Conservation (phyloP, 1,140 invertebrate species). For the Calosoma granatense region DNA sequence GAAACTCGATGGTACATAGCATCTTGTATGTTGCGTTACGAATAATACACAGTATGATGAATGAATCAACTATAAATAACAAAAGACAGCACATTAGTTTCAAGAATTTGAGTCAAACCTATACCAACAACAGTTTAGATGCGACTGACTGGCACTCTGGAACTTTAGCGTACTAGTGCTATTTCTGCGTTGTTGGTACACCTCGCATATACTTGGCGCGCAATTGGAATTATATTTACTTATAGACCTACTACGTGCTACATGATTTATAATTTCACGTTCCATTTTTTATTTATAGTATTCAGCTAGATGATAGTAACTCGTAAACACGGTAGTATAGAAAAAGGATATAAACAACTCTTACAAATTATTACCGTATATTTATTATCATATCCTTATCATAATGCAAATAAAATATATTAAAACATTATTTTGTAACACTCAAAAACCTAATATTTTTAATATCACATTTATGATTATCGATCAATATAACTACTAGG, state of each 20-base stretch:
- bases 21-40: background rate
- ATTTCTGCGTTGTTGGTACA: background rate
- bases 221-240: background rate
- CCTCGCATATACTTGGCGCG: background rate
- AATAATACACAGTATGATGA: background rate
- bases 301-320: too few relatives aligned
- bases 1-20: background rate
- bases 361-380: background rate
- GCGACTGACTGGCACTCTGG: background rate
- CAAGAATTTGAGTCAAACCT: background rate
- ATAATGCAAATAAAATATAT: slow-evolving; percentile 5
- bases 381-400: background rate
- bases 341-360: too few relatives aligned
- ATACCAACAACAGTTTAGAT: background rate
- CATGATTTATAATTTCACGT: too few relatives aligned
- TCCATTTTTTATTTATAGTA: too few relatives aligned
- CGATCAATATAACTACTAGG: slow-evolving; percentile 7
- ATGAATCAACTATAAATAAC: background rate
- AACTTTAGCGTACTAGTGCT: background rate
- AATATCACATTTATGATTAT: slow-evolving; percentile 8
- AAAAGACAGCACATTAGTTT: background rate
- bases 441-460: background rate
- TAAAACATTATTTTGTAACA: background rate
- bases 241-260: too few relatives aligned
- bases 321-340: too few relatives aligned